Conservation (phyloP, 2,797 vertebrate species). For the Neostethus bicornis region DNA sequence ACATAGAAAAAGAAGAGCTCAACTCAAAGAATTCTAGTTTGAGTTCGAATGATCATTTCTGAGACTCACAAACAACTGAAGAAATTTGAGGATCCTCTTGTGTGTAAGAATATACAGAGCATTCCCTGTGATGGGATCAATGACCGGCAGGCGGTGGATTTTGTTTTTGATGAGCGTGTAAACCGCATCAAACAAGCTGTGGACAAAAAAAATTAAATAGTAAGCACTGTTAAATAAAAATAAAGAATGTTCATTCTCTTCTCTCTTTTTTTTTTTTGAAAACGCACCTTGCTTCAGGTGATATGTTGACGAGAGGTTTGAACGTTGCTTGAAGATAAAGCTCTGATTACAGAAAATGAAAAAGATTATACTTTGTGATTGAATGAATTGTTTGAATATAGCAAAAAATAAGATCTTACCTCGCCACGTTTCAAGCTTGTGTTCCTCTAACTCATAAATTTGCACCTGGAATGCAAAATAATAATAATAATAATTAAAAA, state of each 20-base stretch:
- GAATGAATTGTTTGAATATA: background rate
- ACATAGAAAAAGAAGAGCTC: slow-evolving; percentile 6
- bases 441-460: slow-evolving; percentile 98
- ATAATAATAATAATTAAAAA: background rate
- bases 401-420: slow-evolving; percentile 75
- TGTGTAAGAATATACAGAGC: slow-evolving; percentile 99
- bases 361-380: background rate
- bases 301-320: slow-evolving; percentile 99
- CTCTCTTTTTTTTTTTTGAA: slow-evolving; percentile 1
- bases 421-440: slow-evolving; percentile 99
- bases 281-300: slow-evolving; percentile 93
- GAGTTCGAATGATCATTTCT: background rate
- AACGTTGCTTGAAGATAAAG: slow-evolving; percentile 98
- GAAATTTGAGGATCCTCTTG: slow-evolving; percentile 99
- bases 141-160: slow-evolving; percentile 99
- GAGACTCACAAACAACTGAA: slow-evolving; percentile 98
- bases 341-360: slow-evolving; percentile 75
- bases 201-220: slow-evolving; percentile 39
- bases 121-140: slow-evolving; percentile 97
- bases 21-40: background rate
- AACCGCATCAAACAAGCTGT: slow-evolving; percentile 96
- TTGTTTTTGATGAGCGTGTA: slow-evolving; percentile 99
- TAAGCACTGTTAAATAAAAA: too few species aligned
- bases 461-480: slow-evolving; percentile 85
- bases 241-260: too few species aligned